Evolutionary conservation across 2,797 vertebrate species (phyloP), one percentile per base, ranked within the genome.

Genomic region (Sardinella longiceps): DNA sequence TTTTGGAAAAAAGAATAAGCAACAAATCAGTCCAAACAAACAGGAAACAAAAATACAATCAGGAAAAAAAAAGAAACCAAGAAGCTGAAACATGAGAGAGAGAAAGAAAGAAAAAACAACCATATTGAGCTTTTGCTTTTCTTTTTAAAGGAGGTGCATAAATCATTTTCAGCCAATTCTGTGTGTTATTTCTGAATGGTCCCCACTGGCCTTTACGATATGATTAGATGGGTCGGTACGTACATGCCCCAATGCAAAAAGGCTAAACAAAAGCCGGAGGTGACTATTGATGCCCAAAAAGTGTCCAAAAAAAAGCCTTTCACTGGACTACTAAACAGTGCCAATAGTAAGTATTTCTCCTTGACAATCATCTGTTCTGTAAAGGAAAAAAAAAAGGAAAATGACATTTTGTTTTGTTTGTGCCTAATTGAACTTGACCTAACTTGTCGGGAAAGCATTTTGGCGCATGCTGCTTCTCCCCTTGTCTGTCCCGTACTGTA

Each of bases 141-240:
- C 97, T 97, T 97, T 94, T 99, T 97, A 97, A 95, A 98, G 98
- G 98, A 96, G 95, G 97, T 97, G 96, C 97, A 95, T 98, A 98
- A 97, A 96, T 97, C 97, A 98, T 98, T 98, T 97, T 93, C 94
- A 92, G 95, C 97, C 95, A 95, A 97, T 96, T 98, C 96, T 97
- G 96, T 98, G 96, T 97, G 91, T 90, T 95, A 94, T 86, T 85
- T 83, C 74, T 63, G 85, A 93, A 93, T 92, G 89, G 93, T 94
- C 90, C 94, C 84, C 90, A 90, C 86, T 88, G 92, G 93, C 94
- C 92, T 98, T 98, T 97, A 96, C 98, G 96, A 97, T 98, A 98
- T 97, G 98, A 97, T 99, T 97, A 98, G 94, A 95, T 93, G 91
- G 70, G 97, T 97, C 97, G 94, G 97, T 98, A 96, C 97, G 88